Base-by-base conservation (phyloP, 2,113 vertebrate species). In the Chamaetylas fuelleborni region DNA sequence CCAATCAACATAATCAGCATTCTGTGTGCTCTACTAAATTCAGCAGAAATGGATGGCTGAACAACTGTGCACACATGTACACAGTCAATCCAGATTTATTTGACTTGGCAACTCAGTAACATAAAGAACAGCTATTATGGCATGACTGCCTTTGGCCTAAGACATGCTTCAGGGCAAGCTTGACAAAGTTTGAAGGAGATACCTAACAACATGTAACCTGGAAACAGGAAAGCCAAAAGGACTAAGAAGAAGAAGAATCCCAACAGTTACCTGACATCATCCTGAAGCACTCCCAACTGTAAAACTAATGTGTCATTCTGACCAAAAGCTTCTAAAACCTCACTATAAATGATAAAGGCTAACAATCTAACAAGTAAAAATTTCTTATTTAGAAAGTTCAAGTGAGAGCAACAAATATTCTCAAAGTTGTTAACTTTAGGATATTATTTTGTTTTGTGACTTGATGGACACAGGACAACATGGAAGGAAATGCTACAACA, bases 61-160 rank as follows among this genome's bases (percentile, higher is more conserved):
- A 89, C 77, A 94, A 96, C 90, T 81, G 90, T 7, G 65, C 90
- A 78, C 87, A 89, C 69, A 85, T 9, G 73, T 16, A 79, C 73
- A 66, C 29, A 86, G 84, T 85, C 92, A 90, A 87, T 85, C 73
- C 87, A 82, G 64, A 74, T 58, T 81, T 83, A 69, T 92, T 70
- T 74, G 62, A 84, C 70, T 82, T 94, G 78, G 73, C 90, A 96
- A 53, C 65, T 90, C 57, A 47, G 64, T 43, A 69, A 87, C 65
- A 81, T 2, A 26, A 38, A 72, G 47, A 89, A 58, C 15, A 84
- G 77, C 64, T 70, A 84, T 51, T 31, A 61, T 0, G 0, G 31
- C 64, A 56, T 0, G 3, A 76, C 42, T 65, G 90, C 48, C 57
- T 85, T 82, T 60, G 78, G 84, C 54, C 53, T 40, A 71, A 67